Conservation (phyloP, 2,797 vertebrate species). For the Esox masquinongy region DNA sequence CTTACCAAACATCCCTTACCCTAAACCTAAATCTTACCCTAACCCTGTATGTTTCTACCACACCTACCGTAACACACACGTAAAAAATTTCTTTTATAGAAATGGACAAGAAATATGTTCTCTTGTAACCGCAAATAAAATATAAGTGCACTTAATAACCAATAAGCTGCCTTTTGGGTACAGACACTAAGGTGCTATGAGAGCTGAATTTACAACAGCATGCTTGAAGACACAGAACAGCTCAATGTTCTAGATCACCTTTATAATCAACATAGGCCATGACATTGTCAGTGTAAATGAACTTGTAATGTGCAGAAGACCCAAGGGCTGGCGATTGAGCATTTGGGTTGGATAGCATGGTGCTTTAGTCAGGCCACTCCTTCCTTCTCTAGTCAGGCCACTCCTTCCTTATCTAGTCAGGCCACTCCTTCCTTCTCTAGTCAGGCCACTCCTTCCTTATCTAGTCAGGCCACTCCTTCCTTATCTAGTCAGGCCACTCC, state of each 20-base stretch:
- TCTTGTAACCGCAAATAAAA: neutral
- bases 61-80: too few relatives aligned
- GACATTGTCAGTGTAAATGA: neutral
- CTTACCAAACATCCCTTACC: too few relatives aligned
- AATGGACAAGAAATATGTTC: too few relatives aligned
- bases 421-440: too few relatives aligned
- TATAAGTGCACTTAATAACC: neutral
- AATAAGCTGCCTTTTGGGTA: neutral
- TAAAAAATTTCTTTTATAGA: too few relatives aligned
- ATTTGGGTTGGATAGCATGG: neutral
- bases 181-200: too few relatives aligned
- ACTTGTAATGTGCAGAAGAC: neutral
- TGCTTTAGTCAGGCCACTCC: neutral
- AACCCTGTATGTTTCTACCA: too few relatives aligned
- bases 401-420: too few relatives aligned
- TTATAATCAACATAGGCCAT: conserved; percentile 31
- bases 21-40: too few relatives aligned
- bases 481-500: too few relatives aligned
- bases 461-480: too few relatives aligned
- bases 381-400: neutral
- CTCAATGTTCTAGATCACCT: conserved; percentile 14
- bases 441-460: too few relatives aligned
- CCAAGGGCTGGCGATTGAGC: neutral
- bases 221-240: conserved; percentile 23
- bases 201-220: conserved; percentile 37